Conservation (phyloP, 2,113 vertebrate species). For the Taxidea taxus region DNA sequence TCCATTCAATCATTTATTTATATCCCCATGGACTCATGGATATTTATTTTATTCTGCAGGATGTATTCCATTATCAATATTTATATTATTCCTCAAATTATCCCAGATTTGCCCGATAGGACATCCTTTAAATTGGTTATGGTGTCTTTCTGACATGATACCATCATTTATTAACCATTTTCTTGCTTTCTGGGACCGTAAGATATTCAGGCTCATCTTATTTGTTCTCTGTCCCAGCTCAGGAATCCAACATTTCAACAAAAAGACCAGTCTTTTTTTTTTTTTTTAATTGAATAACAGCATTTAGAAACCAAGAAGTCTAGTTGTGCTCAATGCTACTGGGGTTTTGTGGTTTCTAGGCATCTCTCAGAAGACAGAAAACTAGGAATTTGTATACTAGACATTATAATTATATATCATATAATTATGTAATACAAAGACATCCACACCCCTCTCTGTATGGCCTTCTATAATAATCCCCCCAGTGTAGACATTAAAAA, state of each 20-base stretch:
- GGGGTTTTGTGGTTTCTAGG: not conserved
- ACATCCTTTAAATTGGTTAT: not conserved
- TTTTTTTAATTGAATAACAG: not conserved
- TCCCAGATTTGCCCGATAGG: not conserved
- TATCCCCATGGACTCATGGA: not conserved
- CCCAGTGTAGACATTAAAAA: not conserved
- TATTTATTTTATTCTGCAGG: not conserved
- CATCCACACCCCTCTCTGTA: not conserved
- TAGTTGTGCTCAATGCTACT: not conserved
- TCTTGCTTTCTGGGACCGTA: not conserved
- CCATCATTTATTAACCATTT: not conserved
- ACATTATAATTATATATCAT: not conserved
- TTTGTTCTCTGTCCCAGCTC: not conserved
- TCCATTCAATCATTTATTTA: slow-evolving; percentile 17
- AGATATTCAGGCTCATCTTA: not conserved
- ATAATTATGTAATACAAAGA: not conserved
- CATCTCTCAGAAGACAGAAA: not conserved
- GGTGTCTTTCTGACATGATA: not conserved
- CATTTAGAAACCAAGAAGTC: not conserved
- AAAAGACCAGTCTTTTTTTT: not conserved
- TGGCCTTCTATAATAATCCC: not conserved
- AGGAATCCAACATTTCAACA: not conserved
- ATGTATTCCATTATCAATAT: not conserved
- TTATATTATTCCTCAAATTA: slow-evolving; percentile 2
- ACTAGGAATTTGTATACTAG: not conserved